phyloP scores from a whole-genome alignment of 2,888 invertebrate genomes.

The Microctonus brassicae region DNA sequence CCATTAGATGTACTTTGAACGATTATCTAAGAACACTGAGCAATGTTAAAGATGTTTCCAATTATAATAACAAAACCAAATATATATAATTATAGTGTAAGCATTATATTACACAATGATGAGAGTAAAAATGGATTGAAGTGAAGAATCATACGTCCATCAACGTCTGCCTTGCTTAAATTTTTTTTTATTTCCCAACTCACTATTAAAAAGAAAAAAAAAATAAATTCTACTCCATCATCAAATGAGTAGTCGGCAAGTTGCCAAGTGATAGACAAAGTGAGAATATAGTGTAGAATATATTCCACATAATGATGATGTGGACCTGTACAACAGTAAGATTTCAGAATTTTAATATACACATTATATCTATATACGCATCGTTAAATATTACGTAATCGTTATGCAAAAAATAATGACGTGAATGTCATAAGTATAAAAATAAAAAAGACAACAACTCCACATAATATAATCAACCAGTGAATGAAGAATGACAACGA shows the following conservation, averaged over 20 bases:
- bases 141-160: not conserved
- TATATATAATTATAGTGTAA: not conserved
- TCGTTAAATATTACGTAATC: constrained; percentile 7
- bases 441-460: not conserved
- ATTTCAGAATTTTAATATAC: not conserved
- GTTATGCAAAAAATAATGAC: constrained; percentile 27
- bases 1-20: not conserved
- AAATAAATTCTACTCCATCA: constrained; percentile 12
- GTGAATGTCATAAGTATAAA: constrained; percentile 23
- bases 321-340: not conserved
- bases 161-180: not conserved
- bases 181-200: not conserved
- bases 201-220: not conserved
- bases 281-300: no score
- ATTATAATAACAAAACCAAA: not conserved
- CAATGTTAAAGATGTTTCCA: not conserved
- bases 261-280: constrained; percentile 8
- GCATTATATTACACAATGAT: not conserved
- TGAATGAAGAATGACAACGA: constrained; percentile 5
- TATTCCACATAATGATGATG: not conserved
- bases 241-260: constrained; percentile 21
- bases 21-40: not conserved
- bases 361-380: not conserved
- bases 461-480: not conserved
- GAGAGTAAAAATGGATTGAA: not conserved